Evolutionary conservation across 2,888 invertebrate genomes (phyloP), one percentile per base, ranked within the genome.

Genomic region (Thecocarcelia acutangulata): DNA sequence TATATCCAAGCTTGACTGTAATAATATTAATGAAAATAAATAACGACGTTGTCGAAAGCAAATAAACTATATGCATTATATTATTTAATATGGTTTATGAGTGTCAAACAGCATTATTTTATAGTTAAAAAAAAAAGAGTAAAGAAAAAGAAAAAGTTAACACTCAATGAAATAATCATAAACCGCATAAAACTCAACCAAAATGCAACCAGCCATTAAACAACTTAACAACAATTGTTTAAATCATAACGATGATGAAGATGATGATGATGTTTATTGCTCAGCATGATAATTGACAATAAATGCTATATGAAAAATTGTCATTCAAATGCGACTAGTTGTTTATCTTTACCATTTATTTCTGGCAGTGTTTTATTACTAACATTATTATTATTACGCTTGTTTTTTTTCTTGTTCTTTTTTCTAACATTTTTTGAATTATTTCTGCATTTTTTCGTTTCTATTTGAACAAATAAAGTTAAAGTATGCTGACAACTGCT

Each of bases 401-500:
- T 52, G 37, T 40, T 37, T 46, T 17, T 50, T 28, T n/a, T n/a
- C 28, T 37, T 52, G 37, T 40, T 37, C 37, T 17, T 50, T 40
- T 54, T 48, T 28, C 33, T 8, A 9, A 46, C 52, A 79, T 72
- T 54, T 73, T 79, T 66, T n/a, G 13, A 72, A 72, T 72, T 73
- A 52, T 68, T 79, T 24, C 63, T 63, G 59, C 59, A 79, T 73
- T 79, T 70, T 77, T 68, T 66, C 61, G 33, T 33, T 46, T 54
- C 15, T 61, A 54, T 66, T 66, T 69, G 44, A 73, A 61, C 72
- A 79, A 79, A 79, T 79, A 72, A 66, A 79, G 78, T 68, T 68
- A 61, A 79, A 79, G 59, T 73, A 79, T 79, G 78, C 72, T 73
- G 78, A 68, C 78, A 73, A 79, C 78, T 66, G 59, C 64, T 73